phyloP scores from a whole-genome alignment of 2,888 invertebrate genomes.

The Chymomyza amoena region DNA sequence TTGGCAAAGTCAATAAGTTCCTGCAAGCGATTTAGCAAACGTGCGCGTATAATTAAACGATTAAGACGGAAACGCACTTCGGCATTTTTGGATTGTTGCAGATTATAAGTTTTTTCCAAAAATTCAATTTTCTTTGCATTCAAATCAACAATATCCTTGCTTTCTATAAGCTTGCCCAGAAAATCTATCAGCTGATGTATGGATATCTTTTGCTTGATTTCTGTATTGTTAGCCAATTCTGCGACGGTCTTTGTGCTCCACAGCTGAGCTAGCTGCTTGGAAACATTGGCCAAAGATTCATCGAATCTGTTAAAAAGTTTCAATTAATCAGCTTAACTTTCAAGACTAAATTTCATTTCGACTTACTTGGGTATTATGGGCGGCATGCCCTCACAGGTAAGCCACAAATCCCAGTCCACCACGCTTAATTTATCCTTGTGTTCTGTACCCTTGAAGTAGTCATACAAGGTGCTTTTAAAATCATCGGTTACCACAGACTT shows the following conservation, averaged over 20 bases:
- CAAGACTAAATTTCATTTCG: background rate
- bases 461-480: constrained; percentile 86
- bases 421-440: constrained; percentile 79
- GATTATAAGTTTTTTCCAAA: constrained; percentile 83
- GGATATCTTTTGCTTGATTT: constrained; percentile 81
- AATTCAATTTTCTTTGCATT: constrained; percentile 80
- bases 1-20: constrained; percentile 88
- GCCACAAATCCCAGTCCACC: constrained; percentile 93
- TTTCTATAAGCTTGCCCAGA: constrained; percentile 83
- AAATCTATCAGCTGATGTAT: constrained; percentile 85
- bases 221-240: constrained; percentile 78
- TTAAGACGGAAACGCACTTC: constrained; percentile 91
- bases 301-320: constrained; percentile 81
- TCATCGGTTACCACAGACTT: constrained; percentile 90
- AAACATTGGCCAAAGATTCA: constrained; percentile 82
- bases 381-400: constrained; percentile 92
- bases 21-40: constrained; percentile 83
- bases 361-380: constrained; percentile 88
- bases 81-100: constrained; percentile 84
- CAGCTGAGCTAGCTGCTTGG: constrained; percentile 81
- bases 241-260: constrained; percentile 81
- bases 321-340: background rate
- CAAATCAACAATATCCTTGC: constrained; percentile 77
- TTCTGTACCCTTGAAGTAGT: constrained; percentile 83
- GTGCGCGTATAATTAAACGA: constrained; percentile 86